Base-by-base conservation (phyloP, 2,113 vertebrate genomes). In the Alexandromys fortis region DNA sequence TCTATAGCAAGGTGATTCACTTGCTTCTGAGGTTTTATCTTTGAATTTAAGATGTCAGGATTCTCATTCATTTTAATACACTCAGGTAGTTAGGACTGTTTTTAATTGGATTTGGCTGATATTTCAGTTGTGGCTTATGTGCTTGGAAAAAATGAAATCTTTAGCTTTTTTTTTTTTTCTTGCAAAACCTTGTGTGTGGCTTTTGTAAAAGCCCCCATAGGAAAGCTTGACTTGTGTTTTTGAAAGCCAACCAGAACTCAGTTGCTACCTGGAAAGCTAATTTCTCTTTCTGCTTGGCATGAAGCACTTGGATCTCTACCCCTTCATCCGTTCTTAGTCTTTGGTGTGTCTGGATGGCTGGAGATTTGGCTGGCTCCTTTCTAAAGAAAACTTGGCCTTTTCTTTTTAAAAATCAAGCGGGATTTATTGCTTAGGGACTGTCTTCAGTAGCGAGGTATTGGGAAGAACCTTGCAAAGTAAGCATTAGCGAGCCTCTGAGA, bases 71-170 rank as follows among this genome's bases (percentile, higher is more conserved):
- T 94, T 93, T 92, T 49, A 91, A 91, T 58, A 67, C 42, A 76
- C 55, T 73, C 55, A 85, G 73, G 33, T 85, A 88, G 65, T 92
- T 22, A 22, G 67, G 16, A n/a, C 86, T 91, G 11, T 67, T 93
- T 96, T 95, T 89, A 30, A 91, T 94, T 94, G 89, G 73, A 72
- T 79, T 94, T 79, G 13, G 24, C 21, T 86, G 26, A n/a, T 77
- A 78, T 93, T 81, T 24, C 47, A 88, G 73, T 19, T 22, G 12
- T 68, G 33, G 11, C 21, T 94, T 78, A 76, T 89, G 42, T 22
- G n/a, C 19, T 17, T 17, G 0, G 81, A 55, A 88, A 38, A 72
- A 92, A 87, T 58, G 96, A 96, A 90, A 61, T 93, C 45, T 73
- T 0, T 70, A 81, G 87, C 67, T n/a, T 81, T 91, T 10, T 0